These are phyloP conservation scores for Coregonus clupeaformis DNA, from an alignment of 2,113 vertebrate species.

Conservation along the genomic window DNA sequence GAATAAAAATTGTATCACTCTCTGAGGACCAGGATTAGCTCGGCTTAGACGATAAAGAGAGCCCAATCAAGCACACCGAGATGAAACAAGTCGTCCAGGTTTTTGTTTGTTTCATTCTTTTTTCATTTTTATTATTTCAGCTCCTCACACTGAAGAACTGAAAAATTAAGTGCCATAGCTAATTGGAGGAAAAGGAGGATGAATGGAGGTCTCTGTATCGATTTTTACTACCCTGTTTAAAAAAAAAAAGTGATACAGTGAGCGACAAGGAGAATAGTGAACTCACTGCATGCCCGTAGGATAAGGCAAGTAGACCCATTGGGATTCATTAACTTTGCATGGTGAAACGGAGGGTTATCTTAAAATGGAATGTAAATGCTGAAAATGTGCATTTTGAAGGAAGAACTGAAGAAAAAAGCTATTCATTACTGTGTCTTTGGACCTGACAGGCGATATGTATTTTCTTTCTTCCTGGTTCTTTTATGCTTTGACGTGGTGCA, in stretches of 20 bases:
- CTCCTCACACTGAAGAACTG: slow-evolving; percentile 20
- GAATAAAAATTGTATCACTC: slow-evolving; percentile 66
- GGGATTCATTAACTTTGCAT: slow-evolving; percentile 64
- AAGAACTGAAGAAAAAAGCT: slow-evolving; percentile 3
- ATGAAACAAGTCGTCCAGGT: slow-evolving; percentile 45
- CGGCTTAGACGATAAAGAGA: slow-evolving; percentile 47
- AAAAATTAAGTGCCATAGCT: slow-evolving; percentile 55
- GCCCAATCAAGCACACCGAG: slow-evolving; percentile 49
- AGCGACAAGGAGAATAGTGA: background rate
- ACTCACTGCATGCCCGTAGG: slow-evolving; percentile 18
- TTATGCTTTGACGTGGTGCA: too few relatives aligned
- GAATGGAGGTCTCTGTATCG: slow-evolving; percentile 48
- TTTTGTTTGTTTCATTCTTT: too few relatives aligned
- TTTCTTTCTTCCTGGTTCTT: background rate
- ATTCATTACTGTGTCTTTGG: slow-evolving; percentile 30
- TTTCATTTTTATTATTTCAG: slow-evolving; percentile 17
- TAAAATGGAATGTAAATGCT: slow-evolving; percentile 48
- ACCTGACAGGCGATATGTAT: background rate
- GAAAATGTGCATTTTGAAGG: slow-evolving; percentile 51
- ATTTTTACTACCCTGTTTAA: slow-evolving; percentile 46
- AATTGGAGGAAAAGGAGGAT: slow-evolving; percentile 61
- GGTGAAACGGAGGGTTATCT: slow-evolving; percentile 39
- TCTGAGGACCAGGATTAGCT: slow-evolving; percentile 58
- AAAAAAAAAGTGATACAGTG: slow-evolving; percentile 44
- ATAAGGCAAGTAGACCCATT: slow-evolving; percentile 29